Evolutionary conservation across 1,140 invertebrate genomes (phyloP).

Genomic region (Meteorus sp.): DNA sequence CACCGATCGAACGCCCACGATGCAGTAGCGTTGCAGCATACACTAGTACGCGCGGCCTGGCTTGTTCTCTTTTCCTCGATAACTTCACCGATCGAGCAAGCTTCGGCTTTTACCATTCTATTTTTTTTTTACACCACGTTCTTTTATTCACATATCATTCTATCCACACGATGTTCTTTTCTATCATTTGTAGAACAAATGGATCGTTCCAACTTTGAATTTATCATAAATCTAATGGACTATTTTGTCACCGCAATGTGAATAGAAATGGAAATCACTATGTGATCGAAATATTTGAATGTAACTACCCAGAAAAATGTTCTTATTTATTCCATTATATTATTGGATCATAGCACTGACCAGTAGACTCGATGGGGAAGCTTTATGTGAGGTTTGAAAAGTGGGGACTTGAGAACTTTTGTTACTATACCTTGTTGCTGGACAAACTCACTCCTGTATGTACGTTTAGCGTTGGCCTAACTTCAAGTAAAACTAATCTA

Average conservation of each 20-base stretch:
- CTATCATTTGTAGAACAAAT: neutral
- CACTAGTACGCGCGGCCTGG: conserved; percentile 35
- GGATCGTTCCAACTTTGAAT: neutral
- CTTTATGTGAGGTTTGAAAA: conserved; percentile 34
- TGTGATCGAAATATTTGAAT: no score
- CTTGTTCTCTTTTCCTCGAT: no score
- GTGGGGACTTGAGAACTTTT: conserved; percentile 46
- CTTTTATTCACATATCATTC: conserved; percentile 2
- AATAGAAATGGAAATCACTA: no score
- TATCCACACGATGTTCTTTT: neutral
- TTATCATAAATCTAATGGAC: no score
- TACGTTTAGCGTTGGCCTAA: conserved; percentile 46
- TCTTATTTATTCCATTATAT: conserved; percentile 33
- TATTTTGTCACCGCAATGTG: neutral
- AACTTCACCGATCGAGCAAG: conserved; percentile 27
- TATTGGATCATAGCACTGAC: conserved; percentile 47
- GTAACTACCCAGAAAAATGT: no score
- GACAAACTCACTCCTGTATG: conserved; percentile 45
- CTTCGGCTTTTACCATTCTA: neutral
- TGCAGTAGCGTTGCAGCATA: conserved; percentile 53
- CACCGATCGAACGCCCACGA: conserved; percentile 52
- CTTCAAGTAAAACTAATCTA: conserved; percentile 52
- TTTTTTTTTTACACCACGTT: conserved; percentile 12
- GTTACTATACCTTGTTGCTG: conserved; percentile 39
- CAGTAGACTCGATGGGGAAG: conserved; percentile 36